Base-by-base conservation (phyloP, 2,888 invertebrate genomes). In the Andrena marginata region DNA sequence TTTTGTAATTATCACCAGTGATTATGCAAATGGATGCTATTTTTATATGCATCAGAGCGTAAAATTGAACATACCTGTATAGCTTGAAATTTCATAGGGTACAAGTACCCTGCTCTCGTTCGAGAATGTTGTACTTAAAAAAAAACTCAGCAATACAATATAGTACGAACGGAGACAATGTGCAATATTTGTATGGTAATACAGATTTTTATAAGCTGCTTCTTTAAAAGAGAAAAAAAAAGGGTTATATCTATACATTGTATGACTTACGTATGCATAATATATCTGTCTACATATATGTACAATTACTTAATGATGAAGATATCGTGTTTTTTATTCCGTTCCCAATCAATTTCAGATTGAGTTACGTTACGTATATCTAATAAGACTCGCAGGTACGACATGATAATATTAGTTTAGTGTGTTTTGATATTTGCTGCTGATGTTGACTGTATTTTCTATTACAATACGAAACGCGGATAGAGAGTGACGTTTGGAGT, bases 111-210 rank as follows among this genome's bases (percentile, higher is more conserved):
- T 87, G 87, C 88, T 91, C 91, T 88, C 82, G 71, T 79, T 54
- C 73, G 70, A 83, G 60, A 54, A 80, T 80, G 83, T 80, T 88
- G 85, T 88, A 87, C 59, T 85, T 77, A 80, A 60, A 70, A 67
- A 67, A 5, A 42, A 69, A 63, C 72, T 84, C 74, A 75, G 72
- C 60, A 84, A 51, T 81, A 77, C 69, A 72, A 51, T 65, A 85
- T 84, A 83, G 81, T 56, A 56, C 20, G 79, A 81, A 83, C 74
- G 72, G 64, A 87, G 87, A 85, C 74, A 70, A 86, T 80, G 92
- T 92, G 92, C 93, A 92, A 92, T 91, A 91, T 91, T 91, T 92
- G 88, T 90, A 91, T 89, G 87, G 83, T 86, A 85, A 82, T 87
- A 82, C 76, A 84, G 42, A 81, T 84, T 89, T 89, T 90, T 86